Conservation (phyloP, 2,888 invertebrate genomes). For the Hypomecis atomaria region DNA sequence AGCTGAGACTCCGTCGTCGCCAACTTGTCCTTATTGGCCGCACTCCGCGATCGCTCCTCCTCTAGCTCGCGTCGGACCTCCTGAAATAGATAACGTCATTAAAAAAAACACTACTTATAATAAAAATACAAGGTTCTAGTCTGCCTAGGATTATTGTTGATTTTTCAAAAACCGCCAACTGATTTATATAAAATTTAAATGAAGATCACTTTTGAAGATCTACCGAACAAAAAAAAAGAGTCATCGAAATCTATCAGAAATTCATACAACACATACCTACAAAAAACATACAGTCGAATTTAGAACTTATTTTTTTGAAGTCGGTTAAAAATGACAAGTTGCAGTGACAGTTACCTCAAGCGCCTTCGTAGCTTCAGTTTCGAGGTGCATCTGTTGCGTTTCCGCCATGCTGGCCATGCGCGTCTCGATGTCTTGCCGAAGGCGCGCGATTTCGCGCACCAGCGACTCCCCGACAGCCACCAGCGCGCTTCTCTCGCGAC, state of each 20-base stretch:
- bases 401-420: conserved; percentile 52
- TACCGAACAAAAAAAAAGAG: too few relatives aligned
- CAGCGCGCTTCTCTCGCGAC: conserved; percentile 65
- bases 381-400: conserved; percentile 53
- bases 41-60: conserved; percentile 64
- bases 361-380: conserved; percentile 53
- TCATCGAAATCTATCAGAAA: neutral
- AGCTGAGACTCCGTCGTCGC: conserved; percentile 67
- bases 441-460: conserved; percentile 68
- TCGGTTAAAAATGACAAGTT: neutral
- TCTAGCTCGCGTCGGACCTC: conserved; percentile 66
- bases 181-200: too few relatives aligned
- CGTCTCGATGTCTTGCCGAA: conserved; percentile 66
- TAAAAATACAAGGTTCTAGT: too few relatives aligned
- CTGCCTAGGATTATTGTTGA: too few relatives aligned
- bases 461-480: conserved; percentile 70
- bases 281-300: neutral
- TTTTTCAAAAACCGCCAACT: too few relatives aligned
- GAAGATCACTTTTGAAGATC: too few relatives aligned
- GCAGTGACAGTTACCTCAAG: conserved; percentile 69
- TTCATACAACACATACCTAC: neutral
- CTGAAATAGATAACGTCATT: conserved; percentile 38
- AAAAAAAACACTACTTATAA: too few relatives aligned
- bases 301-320: too few relatives aligned
- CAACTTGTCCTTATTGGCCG: conserved; percentile 64